phyloP scores from a whole-genome alignment of 2,888 invertebrate genomes.

The Drosophila cracens region DNA sequence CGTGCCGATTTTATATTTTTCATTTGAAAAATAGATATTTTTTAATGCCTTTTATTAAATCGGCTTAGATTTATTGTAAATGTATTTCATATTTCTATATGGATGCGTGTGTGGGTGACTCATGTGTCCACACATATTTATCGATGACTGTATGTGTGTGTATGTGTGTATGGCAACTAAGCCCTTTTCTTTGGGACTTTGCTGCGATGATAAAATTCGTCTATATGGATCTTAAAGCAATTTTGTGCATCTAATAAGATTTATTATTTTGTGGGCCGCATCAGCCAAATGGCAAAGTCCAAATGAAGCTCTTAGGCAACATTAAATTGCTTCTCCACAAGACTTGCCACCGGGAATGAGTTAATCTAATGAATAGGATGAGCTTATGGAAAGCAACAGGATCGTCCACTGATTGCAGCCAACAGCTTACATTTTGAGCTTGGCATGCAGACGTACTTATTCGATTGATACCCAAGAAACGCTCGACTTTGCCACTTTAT shows the following conservation, averaged over 20 bases:
- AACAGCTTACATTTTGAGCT: neutral
- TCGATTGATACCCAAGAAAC: neutral
- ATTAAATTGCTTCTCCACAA: conserved; percentile 45
- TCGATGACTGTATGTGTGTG: conserved; percentile 9
- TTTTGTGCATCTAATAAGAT: conserved; percentile 65
- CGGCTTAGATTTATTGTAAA: conserved; percentile 77
- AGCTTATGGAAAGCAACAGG: conserved; percentile 33
- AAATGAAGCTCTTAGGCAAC: conserved; percentile 30
- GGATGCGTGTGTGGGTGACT: conserved; percentile 9
- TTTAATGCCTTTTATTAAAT: conserved; percentile 81
- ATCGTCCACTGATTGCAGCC: conserved; percentile 33
- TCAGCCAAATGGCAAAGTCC: conserved; percentile 38
- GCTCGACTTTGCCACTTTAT: conserved; percentile 8
- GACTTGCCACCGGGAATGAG: conserved; percentile 6
- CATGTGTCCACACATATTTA: conserved; percentile 9
- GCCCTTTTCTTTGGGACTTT: conserved; percentile 58
- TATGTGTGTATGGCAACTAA: conserved; percentile 30
- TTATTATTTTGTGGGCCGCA: conserved; percentile 51
- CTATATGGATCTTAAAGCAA: conserved; percentile 71
- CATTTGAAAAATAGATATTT: conserved; percentile 75
- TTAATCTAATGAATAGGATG: conserved; percentile 59
- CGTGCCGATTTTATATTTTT: conserved; percentile 73
- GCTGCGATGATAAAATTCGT: conserved; percentile 55
- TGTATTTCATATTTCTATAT: conserved; percentile 49
- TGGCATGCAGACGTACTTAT: conserved; percentile 14